These are phyloP conservation scores for Anastatus disparis DNA, from an alignment of 1,140 invertebrate genomes.

Conservation along the genomic window DNA sequence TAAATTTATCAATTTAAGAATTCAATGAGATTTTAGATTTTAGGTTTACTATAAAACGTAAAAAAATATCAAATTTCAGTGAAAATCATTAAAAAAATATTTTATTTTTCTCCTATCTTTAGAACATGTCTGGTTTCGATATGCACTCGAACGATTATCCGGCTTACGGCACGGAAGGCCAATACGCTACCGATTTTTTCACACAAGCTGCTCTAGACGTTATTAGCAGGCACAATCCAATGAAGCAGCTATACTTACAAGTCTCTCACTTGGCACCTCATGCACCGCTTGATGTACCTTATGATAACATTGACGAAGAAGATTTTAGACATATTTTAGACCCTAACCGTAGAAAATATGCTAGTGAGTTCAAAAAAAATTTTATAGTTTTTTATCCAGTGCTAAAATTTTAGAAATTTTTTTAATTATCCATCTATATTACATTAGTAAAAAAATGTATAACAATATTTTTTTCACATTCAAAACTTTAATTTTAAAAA, in stretches of 20 bases:
- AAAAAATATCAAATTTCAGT: too few species aligned
- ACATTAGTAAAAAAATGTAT: too few species aligned
- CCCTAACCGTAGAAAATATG: slow-evolving; percentile 73
- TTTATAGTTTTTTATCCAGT: not conserved
- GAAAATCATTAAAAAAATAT: too few species aligned
- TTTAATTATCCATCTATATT: not conserved
- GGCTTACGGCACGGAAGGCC: slow-evolving; percentile 71
- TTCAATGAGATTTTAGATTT: too few species aligned
- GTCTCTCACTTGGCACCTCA: slow-evolving; percentile 77
- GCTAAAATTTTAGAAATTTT: slow-evolving; percentile 3
- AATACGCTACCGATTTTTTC: slow-evolving; percentile 78
- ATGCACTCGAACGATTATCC: slow-evolving; percentile 68
- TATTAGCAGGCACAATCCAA: slow-evolving; percentile 70
- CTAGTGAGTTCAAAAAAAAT: slow-evolving; percentile 65
- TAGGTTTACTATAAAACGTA: too few species aligned
- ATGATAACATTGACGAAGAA: slow-evolving; percentile 72
- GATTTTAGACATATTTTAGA: slow-evolving; percentile 75
- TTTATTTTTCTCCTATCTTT: not conserved
- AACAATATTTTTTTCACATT: too few species aligned
- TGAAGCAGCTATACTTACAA: slow-evolving; percentile 76
- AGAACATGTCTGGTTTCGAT: slow-evolving; percentile 69
- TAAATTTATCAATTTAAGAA: too few species aligned
- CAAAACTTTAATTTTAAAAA: too few species aligned
- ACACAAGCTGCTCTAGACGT: slow-evolving; percentile 72
- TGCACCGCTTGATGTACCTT: slow-evolving; percentile 69